Percentiles rank a stretch among this genome's conserved stretches.
These are phyloP conservation scores for Hemitrygon akajei DNA, from an alignment of 2,797 vertebrate genomes.

Conservation along the genomic window DNA sequence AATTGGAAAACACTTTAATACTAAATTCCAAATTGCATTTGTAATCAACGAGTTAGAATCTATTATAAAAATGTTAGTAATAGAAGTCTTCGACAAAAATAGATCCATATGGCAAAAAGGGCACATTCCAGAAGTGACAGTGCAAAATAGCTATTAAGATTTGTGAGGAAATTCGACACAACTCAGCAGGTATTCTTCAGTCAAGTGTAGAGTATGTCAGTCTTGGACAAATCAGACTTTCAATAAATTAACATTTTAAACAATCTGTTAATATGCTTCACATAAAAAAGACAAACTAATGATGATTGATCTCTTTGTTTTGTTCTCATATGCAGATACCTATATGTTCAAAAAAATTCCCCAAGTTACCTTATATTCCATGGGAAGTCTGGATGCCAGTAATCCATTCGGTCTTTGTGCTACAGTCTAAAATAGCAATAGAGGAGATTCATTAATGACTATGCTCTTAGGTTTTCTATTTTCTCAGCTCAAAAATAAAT, in stretches of 20 bases:
- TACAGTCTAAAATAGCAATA: slow-evolving; percentile 55
- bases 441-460: slow-evolving; percentile 29
- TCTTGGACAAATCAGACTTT: background rate
- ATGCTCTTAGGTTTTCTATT: no score
- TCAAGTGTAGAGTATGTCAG: background rate
- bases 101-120: background rate
- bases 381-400: slow-evolving; percentile 64
- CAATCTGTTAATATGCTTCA: background rate
- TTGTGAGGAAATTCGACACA: background rate
- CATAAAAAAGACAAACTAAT: background rate
- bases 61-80: background rate
- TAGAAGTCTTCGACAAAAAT: background rate
- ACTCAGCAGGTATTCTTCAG: background rate
- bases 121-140: background rate
- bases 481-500: no score
- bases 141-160: background rate
- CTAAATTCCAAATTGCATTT: background rate
- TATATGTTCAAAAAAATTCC: background rate
- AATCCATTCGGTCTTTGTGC: slow-evolving; percentile 59
- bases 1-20: background rate
- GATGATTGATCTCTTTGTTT: background rate
- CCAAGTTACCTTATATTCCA: slow-evolving; percentile 71
- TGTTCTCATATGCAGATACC: background rate
- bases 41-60: background rate
- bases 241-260: background rate